Evolutionary conservation across 2,113 vertebrate species (phyloP).

Genomic region (Ctenodactylus gundi): DNA sequence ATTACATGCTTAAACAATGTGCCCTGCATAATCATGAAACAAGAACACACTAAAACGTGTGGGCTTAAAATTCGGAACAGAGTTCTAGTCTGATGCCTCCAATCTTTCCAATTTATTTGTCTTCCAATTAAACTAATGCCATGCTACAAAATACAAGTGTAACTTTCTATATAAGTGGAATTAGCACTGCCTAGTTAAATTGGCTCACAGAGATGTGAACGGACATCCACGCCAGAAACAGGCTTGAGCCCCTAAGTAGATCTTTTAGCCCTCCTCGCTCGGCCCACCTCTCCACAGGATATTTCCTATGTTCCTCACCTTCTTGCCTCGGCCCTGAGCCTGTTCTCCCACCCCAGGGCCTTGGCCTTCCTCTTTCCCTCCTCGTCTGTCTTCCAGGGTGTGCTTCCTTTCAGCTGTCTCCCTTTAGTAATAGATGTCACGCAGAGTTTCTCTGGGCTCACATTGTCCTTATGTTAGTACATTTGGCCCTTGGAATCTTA

Average conservation of each 20-base stretch:
- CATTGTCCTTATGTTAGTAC: not conserved
- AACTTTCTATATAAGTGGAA: not conserved
- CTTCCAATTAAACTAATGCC: slow-evolving; percentile 45
- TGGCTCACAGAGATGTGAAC: not conserved
- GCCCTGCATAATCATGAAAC: slow-evolving; percentile 38
- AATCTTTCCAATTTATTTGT: slow-evolving; percentile 53
- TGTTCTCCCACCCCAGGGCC: not conserved
- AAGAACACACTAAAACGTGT: slow-evolving; percentile 62
- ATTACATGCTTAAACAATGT: not conserved
- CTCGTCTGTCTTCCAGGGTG: not conserved
- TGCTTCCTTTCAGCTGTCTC: not conserved
- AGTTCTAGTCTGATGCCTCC: slow-evolving; percentile 53
- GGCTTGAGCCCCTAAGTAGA: not conserved
- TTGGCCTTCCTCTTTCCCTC: not conserved
- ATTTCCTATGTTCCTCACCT: not conserved
- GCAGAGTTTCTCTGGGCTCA: not conserved
- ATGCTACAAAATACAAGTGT: not conserved
- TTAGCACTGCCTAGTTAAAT: not conserved
- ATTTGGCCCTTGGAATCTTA: not conserved
- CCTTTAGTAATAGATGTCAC: not conserved
- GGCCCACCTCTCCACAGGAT: not conserved
- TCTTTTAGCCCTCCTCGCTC: not conserved
- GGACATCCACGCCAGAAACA: not conserved
- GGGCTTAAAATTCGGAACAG: slow-evolving; percentile 47
- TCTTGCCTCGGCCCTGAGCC: not conserved